A percentile compares a stretch with the other conserved stretches of the same genome.
Evolutionary conservation across 2,797 vertebrate genomes (phyloP).

Genomic region (Enoplosus armatus): DNA sequence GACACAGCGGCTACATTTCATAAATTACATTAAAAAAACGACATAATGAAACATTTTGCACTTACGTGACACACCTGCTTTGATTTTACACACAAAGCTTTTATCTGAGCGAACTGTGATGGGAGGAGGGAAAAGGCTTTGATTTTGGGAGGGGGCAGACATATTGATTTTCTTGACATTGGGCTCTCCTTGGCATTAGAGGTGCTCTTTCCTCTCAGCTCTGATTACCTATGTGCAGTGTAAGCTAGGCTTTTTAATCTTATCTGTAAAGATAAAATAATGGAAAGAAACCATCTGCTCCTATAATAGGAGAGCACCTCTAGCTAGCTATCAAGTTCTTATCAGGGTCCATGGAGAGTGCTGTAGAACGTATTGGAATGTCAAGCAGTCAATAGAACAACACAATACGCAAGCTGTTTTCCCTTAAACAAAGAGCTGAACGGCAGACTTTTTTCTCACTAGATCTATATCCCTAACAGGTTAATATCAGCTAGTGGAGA

Average conservation of each 20-base stretch:
- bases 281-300: slow-evolving; percentile 67
- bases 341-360: slow-evolving; percentile 64
- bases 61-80: slow-evolving; percentile 59
- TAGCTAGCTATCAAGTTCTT: slow-evolving; percentile 67
- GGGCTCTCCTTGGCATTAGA: slow-evolving; percentile 78
- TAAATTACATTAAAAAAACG: slow-evolving; percentile 39
- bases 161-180: slow-evolving; percentile 83
- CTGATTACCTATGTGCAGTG: slow-evolving; percentile 76
- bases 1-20: slow-evolving; percentile 12
- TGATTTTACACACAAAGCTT: slow-evolving; percentile 63
- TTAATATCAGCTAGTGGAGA: slow-evolving; percentile 20
- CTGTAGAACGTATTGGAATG: slow-evolving; percentile 61
- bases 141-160: slow-evolving; percentile 74
- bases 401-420: slow-evolving; percentile 45
- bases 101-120: slow-evolving; percentile 63
- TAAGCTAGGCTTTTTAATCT: slow-evolving; percentile 73
- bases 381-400: slow-evolving; percentile 73
- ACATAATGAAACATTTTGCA: slow-evolving; percentile 42
- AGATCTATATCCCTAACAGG: slow-evolving; percentile 29
- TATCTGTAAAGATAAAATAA: slow-evolving; percentile 79
- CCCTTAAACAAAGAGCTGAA: slow-evolving; percentile 62
- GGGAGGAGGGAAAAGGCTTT: slow-evolving; percentile 56
- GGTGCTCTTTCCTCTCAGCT: slow-evolving; percentile 73
- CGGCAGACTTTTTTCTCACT: slow-evolving; percentile 16
- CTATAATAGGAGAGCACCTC: slow-evolving; percentile 65